A percentile compares a stretch with the other conserved stretches of the same genome.
These are phyloP conservation scores for Oscheius sp. DNA, from an alignment of 1,140 invertebrate species.

Conservation along the genomic window DNA sequence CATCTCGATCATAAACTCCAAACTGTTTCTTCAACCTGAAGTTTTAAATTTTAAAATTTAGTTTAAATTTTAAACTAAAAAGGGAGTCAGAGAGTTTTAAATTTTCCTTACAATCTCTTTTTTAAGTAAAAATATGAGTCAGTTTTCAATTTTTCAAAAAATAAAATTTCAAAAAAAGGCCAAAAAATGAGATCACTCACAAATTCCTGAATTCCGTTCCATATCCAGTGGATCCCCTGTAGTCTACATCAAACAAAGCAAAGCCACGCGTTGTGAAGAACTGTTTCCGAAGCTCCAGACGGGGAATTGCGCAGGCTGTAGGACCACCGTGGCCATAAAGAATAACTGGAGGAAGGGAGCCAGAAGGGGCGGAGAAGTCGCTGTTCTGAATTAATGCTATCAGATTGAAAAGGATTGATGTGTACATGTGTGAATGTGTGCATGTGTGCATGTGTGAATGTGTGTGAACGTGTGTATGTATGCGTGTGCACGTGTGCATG, in stretches of 20 bases:
- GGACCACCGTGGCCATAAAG: neutral
- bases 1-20: neutral
- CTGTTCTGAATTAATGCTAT: neutral
- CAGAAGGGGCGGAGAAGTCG: neutral
- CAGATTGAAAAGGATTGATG: neutral
- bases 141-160: neutral
- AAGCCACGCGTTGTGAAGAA: neutral
- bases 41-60: neutral
- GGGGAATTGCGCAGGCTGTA: neutral
- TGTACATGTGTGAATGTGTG: neutral
- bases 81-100: neutral
- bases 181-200: too few relatives aligned
- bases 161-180: neutral
- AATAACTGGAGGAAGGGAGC: neutral
- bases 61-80: neutral
- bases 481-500: too few relatives aligned
- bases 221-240: neutral
- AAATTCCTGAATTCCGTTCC: neutral
- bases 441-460: neutral
- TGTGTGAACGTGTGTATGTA: too few relatives aligned
- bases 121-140: neutral
- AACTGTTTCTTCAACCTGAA: neutral
- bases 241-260: neutral
- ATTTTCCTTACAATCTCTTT: neutral
- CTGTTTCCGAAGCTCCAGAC: neutral